Evolutionary conservation across 1,140 invertebrate species (phyloP).

Genomic region (Anthonomus grandis): DNA sequence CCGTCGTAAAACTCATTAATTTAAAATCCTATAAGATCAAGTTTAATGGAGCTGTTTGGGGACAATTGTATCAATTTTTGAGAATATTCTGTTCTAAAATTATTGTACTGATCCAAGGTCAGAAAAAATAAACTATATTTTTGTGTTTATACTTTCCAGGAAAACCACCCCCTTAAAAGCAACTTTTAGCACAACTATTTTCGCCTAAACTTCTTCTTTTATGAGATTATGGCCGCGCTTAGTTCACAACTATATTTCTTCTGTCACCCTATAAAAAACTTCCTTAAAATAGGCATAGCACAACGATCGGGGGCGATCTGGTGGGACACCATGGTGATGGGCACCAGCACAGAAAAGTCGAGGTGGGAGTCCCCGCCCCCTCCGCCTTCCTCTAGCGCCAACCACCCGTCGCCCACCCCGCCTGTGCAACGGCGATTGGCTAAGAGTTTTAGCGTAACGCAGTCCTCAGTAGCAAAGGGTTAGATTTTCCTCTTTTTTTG

Average conservation of each 20-base stretch:
- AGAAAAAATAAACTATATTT: too few relatives aligned
- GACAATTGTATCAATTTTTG: too few relatives aligned
- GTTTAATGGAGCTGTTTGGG: too few relatives aligned
- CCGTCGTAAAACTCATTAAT: too few relatives aligned
- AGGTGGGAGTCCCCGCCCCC: slow-evolving; percentile 34
- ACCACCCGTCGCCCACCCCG: slow-evolving; percentile 74
- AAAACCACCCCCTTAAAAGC: too few relatives aligned
- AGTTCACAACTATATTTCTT: background rate
- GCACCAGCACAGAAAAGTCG: slow-evolving; percentile 44
- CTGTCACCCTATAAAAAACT: background rate
- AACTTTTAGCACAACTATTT: too few relatives aligned
- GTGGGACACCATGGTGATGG: slow-evolving; percentile 45
- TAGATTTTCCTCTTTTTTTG: slow-evolving; percentile 28
- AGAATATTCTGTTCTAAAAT: too few relatives aligned
- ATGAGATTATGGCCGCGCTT: background rate
- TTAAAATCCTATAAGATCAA: too few relatives aligned
- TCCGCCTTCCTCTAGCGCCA: slow-evolving; percentile 48
- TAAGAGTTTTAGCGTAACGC: slow-evolving; percentile 83
- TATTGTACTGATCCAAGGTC: background rate
- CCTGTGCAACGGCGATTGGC: slow-evolving; percentile 78
- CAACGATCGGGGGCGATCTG: slow-evolving; percentile 40
- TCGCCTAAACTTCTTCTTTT: background rate
- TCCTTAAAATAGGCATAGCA: slow-evolving; percentile 39
- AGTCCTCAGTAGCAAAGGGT: slow-evolving; percentile 56
- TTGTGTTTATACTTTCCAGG: too few relatives aligned